phyloP scores from a whole-genome alignment of 2,797 vertebrate genomes.

The Mionectes olivaceus region DNA sequence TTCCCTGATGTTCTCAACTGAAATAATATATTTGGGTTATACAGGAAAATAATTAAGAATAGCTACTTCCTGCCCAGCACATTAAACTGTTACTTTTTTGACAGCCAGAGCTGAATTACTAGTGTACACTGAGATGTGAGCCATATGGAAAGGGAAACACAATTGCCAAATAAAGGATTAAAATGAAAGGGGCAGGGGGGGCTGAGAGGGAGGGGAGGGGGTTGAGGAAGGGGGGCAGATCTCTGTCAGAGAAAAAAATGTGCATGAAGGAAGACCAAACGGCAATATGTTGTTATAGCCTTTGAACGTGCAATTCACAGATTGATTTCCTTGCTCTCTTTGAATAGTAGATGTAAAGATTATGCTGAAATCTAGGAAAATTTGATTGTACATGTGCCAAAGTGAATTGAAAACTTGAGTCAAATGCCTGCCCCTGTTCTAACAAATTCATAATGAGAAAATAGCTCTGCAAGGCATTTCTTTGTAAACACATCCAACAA shows the following conservation, averaged over 20 bases:
- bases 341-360: conserved; percentile 66
- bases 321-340: conserved; percentile 58
- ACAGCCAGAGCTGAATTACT: conserved; percentile 30
- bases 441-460: conserved; percentile 60
- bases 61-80: background rate
- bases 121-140: background rate
- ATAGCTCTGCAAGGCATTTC: conserved; percentile 34
- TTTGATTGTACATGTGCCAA: conserved; percentile 58
- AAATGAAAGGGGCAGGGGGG: background rate
- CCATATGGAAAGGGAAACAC: background rate
- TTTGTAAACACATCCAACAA: conserved; percentile 5
- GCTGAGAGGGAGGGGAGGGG: background rate
- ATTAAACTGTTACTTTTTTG: conserved; percentile 48
- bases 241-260: background rate
- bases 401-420: conserved; percentile 40
- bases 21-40: conserved; percentile 24
- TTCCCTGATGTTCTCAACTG: background rate
- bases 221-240: background rate
- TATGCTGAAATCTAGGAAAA: conserved; percentile 68
- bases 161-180: conserved; percentile 33
- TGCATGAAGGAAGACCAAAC: conserved; percentile 25
- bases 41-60: conserved; percentile 47
- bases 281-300: background rate
- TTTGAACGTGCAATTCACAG: conserved; percentile 25
- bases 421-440: conserved; percentile 20